Percentiles rank a stretch among this genome's conserved stretches.
phyloP scores from a whole-genome alignment of 1,140 invertebrate genomes.

The Cotesia glomerata region DNA sequence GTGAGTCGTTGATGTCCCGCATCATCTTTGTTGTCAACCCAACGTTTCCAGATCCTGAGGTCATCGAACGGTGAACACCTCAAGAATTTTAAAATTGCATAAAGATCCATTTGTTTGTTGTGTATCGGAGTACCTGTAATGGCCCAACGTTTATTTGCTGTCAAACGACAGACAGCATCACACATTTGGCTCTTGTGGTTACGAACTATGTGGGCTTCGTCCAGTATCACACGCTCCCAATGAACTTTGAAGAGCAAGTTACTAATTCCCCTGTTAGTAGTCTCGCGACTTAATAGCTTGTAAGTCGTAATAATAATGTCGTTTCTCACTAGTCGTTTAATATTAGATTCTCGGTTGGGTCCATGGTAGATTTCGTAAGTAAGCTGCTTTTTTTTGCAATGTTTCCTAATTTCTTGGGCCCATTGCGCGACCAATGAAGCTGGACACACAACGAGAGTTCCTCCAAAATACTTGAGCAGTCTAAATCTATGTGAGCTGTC shows the following conservation, averaged over 20 bases:
- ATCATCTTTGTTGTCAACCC: slow-evolving; percentile 76
- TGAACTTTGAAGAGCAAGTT: slow-evolving; percentile 77
- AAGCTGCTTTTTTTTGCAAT: slow-evolving; percentile 69
- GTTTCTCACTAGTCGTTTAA: slow-evolving; percentile 67
- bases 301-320: slow-evolving; percentile 81
- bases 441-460: slow-evolving; percentile 88
- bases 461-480: slow-evolving; percentile 59
- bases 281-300: slow-evolving; percentile 70
- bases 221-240: slow-evolving; percentile 88
- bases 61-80: slow-evolving; percentile 87
- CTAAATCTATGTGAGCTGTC: background rate
- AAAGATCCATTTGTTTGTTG: slow-evolving; percentile 90
- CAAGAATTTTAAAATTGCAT: slow-evolving; percentile 85
- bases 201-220: slow-evolving; percentile 91
- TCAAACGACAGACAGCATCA: slow-evolving; percentile 72
- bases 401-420: slow-evolving; percentile 78
- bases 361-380: slow-evolving; percentile 85
- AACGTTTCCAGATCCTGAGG: slow-evolving; percentile 69
- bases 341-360: slow-evolving; percentile 63
- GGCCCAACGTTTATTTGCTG: slow-evolving; percentile 75
- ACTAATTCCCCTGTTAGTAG: slow-evolving; percentile 56
- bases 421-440: slow-evolving; percentile 86
- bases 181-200: slow-evolving; percentile 85
- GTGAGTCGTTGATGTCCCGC: slow-evolving; percentile 76
- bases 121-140: slow-evolving; percentile 95